Base-by-base conservation (phyloP, 2,113 vertebrate species). In the Anthoscopus minutus region DNA sequence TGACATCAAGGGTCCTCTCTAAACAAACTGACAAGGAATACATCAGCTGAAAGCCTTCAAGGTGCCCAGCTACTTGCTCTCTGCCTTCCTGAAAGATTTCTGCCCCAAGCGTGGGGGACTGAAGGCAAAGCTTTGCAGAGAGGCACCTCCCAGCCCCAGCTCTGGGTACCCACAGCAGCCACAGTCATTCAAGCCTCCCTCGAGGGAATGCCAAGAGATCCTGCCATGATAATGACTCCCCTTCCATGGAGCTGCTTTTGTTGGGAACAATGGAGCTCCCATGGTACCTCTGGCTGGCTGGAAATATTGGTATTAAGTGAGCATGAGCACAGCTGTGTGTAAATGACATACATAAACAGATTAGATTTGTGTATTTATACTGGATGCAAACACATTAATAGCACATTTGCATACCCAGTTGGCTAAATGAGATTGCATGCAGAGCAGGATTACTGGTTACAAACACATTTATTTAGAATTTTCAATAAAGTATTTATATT, bases 271-370 rank as follows among this genome's bases (percentile, higher is more conserved):
- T 66, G 91, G 92, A 31, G 42, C 79, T 97, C 95, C 97, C 89
- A 72, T 53, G 93, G 86, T 91, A 97, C 95, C 88, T 84, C 93
- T 82, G 10, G 91, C 92, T 92, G n/a, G 62, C 96, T 94, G 94
- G 81, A 97, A 97, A 97, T 91, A 96, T 57, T 97, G 97, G 94
- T 93, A 93, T 92, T 91, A 94, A 92, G 91, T 91, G 95, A 97
- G 91, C 89, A 57, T 76, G 95, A 97, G 94, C 96, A 97, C 96
- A 98, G 97, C 98, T 98, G 96, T 97, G 96, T 97, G 95, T 97
- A 97, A 98, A 98, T 97, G 91, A 96, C 92, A 96, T 83, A 96
- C 91, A 96, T 96, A 96, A 89, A 98, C 93, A 97, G 96, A 97
- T 96, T 96, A 96, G 89, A 95, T 96, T 96, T 95, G 92, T 96